These are phyloP conservation scores for Trachymyrmex septentrionalis DNA, from an alignment of 1,140 invertebrate genomes.

Conservation along the genomic window DNA sequence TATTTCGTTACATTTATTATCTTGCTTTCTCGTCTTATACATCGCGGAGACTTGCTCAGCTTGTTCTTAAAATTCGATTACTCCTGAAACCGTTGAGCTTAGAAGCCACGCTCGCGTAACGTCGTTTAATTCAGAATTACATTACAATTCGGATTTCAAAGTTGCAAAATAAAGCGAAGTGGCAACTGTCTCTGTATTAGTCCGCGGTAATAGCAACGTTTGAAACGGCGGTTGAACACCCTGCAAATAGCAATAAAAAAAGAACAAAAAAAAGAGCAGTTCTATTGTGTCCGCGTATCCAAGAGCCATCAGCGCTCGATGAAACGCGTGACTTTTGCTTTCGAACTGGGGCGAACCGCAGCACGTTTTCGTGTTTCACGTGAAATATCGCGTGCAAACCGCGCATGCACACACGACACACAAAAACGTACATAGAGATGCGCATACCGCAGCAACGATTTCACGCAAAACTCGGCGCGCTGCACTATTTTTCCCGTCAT, in stretches of 20 bases:
- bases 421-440: neutral
- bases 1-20: neutral
- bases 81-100: neutral
- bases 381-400: slow-evolving; percentile 50
- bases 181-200: neutral
- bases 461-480: slow-evolving; percentile 18
- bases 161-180: neutral
- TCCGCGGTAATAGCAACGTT: slow-evolving; percentile 31
- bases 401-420: neutral
- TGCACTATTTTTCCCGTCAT: slow-evolving; percentile 50
- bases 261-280: neutral
- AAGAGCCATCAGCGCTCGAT: slow-evolving; percentile 47
- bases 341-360: slow-evolving; percentile 25
- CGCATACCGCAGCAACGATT: neutral
- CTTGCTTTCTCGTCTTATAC: neutral
- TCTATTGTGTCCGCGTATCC: slow-evolving; percentile 42
- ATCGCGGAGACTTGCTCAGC: neutral
- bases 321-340: slow-evolving; percentile 56
- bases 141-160: slow-evolving; percentile 12
- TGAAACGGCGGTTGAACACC: slow-evolving; percentile 12
- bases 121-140: slow-evolving; percentile 38
- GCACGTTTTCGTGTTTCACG: slow-evolving; percentile 33
- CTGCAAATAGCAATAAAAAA: slow-evolving; percentile 6
- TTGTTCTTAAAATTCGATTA: slow-evolving; percentile 38
- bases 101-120: neutral